phyloP scores from a whole-genome alignment of 92 coral and sea anemone genomes.

The Virgularia gustaviana region DNA sequence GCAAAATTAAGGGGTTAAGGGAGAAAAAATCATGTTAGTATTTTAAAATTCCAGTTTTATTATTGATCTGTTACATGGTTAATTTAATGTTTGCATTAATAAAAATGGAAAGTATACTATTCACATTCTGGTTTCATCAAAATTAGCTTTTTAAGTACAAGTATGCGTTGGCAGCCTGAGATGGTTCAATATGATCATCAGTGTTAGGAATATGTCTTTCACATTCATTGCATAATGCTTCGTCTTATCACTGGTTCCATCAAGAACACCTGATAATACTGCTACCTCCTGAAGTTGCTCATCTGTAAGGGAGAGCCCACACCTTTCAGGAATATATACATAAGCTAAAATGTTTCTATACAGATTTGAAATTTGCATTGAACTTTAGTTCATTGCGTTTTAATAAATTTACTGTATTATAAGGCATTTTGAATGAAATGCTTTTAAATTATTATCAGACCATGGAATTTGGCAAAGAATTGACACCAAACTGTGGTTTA shows the following conservation, averaged over 20 bases:
- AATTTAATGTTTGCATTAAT: not conserved
- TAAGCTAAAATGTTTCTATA: conserved; percentile 48
- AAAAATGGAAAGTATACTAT: not conserved
- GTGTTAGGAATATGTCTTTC: conserved; percentile 57
- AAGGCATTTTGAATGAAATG: not conserved
- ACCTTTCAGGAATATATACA: conserved; percentile 47
- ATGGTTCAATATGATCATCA: conserved; percentile 52
- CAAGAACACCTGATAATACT: conserved; percentile 39
- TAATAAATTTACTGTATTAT: not conserved
- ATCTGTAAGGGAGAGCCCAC: conserved; percentile 50
- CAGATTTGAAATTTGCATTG: not conserved
- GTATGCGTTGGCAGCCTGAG: conserved; percentile 33
- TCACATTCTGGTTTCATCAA: not conserved
- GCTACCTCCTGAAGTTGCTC: conserved; percentile 49
- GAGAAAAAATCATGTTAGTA: no score
- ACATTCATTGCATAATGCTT: conserved; percentile 43
- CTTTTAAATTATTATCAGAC: no score
- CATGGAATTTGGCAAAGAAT: not conserved
- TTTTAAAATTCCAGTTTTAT: no score
- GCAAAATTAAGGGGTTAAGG: no score
- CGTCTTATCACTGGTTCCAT: conserved; percentile 48
- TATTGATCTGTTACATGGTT: no score
- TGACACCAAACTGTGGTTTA: not conserved
- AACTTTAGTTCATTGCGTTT: not conserved
- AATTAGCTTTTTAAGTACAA: conserved; percentile 30